A percentile compares a stretch with the other conserved stretches of the same genome.
Conservation (phyloP, 35 echinoderm and acorn worm genomes). For the Acanthaster planci region DNA sequence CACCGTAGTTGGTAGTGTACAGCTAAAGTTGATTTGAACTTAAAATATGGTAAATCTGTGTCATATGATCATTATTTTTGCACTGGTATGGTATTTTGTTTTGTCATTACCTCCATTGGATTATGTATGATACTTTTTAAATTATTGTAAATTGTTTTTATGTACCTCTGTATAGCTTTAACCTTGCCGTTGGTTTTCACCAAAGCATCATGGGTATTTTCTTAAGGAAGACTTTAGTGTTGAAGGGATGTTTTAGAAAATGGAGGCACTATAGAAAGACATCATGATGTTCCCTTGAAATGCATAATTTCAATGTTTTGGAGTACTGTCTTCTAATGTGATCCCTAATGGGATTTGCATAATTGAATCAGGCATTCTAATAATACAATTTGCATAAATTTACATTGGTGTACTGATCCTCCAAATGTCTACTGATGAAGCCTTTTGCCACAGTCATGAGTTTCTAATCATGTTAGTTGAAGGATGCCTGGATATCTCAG, state of each 20-base stretch:
- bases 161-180: constrained; percentile 1
- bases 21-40: neutral
- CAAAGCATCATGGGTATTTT: constrained; percentile 8
- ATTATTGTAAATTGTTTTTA: constrained; percentile 21
- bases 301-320: too few species aligned
- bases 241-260: neutral
- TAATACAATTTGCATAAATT: too few species aligned
- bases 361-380: too few species aligned
- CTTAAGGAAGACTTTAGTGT: neutral
- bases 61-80: constrained; percentile 1
- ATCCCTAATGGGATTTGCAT: too few species aligned
- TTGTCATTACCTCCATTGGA: neutral
- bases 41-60: neutral
- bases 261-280: too few species aligned
- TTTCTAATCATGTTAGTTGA: too few species aligned
- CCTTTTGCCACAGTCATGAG: too few species aligned
- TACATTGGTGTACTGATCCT: too few species aligned
- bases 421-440: too few species aligned
- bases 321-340: too few species aligned
- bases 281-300: too few species aligned
- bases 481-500: too few species aligned
- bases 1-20: neutral
- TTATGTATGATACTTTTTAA: constrained; percentile 26
- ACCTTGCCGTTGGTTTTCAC: constrained; percentile 23
- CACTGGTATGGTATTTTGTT: constrained; percentile 10